phyloP scores from a whole-genome alignment of 2,113 vertebrate species.

The Pimephales promelas region DNA sequence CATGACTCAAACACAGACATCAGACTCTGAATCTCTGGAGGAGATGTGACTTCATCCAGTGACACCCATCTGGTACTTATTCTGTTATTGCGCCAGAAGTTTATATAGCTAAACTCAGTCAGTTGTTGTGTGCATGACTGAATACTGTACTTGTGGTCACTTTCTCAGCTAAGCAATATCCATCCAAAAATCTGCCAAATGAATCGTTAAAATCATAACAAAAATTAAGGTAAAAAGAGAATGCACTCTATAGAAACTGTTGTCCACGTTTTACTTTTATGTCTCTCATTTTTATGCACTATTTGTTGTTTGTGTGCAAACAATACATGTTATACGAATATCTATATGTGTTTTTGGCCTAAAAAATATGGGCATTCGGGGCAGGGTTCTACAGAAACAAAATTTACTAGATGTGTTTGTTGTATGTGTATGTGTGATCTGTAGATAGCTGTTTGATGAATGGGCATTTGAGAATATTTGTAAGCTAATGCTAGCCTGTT shows the following conservation, averaged over 20 bases:
- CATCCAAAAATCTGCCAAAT: slow-evolving; percentile 46
- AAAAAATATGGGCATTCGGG: slow-evolving; percentile 6
- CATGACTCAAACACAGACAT: slow-evolving; percentile 22
- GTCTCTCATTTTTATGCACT: slow-evolving; percentile 22
- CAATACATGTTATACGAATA: slow-evolving; percentile 3
- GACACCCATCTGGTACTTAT: neutral
- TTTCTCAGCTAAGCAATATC: slow-evolving; percentile 52
- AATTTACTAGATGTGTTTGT: slow-evolving; percentile 25
- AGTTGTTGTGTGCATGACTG: slow-evolving; percentile 48
- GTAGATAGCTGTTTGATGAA: slow-evolving; percentile 28
- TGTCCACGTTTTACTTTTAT: neutral
- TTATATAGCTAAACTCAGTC: slow-evolving; percentile 41
- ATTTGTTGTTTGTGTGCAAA: slow-evolving; percentile 26
- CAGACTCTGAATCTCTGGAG: slow-evolving; percentile 25
- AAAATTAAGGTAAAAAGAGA: slow-evolving; percentile 1
- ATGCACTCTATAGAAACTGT: slow-evolving; percentile 8
- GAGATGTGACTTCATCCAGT: neutral
- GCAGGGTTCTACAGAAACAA: neutral
- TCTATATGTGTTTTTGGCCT: slow-evolving; percentile 24
- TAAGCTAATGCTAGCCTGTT: neutral
- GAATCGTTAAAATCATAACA: slow-evolving; percentile 1
- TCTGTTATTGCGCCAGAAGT: neutral
- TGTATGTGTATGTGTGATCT: slow-evolving; percentile 32
- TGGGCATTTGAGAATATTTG: slow-evolving; percentile 16
- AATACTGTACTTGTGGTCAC: slow-evolving; percentile 16